These are phyloP conservation scores for Alentia gelatinosa DNA, from an alignment of 2,888 invertebrate genomes.

Conservation along the genomic window DNA sequence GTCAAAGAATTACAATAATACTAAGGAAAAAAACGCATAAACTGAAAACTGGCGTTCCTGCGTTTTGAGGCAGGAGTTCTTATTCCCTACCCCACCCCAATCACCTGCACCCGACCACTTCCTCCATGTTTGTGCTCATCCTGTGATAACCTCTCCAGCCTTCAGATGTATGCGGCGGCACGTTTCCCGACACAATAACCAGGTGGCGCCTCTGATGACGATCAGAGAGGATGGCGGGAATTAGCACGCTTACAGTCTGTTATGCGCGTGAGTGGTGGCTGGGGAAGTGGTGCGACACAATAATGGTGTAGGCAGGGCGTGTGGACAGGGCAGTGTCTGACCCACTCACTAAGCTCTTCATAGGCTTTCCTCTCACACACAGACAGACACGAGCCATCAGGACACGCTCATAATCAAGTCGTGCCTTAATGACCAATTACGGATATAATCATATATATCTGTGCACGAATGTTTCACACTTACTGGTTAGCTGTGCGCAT, in stretches of 20 bases:
- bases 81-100: background rate
- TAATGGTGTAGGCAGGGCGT: background rate
- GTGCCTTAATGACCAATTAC: background rate
- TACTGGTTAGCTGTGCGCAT: too few relatives aligned
- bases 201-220: conserved; percentile 10
- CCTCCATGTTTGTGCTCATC: background rate
- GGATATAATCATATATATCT: too few relatives aligned
- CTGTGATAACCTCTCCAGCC: background rate
- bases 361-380: background rate
- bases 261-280: background rate
- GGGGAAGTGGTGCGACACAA: background rate
- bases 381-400: background rate
- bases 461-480: too few relatives aligned
- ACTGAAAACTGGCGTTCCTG: background rate
- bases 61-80: background rate
- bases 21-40: too few relatives aligned
- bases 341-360: background rate
- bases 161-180: background rate
- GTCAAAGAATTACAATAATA: too few relatives aligned
- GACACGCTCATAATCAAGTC: background rate
- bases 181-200: background rate
- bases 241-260: background rate
- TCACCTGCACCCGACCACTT: background rate
- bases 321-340: too few relatives aligned
- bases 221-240: background rate